These are phyloP conservation scores for Ypsolopha sequella DNA, from an alignment of 2,888 invertebrate genomes.

Conservation along the genomic window DNA sequence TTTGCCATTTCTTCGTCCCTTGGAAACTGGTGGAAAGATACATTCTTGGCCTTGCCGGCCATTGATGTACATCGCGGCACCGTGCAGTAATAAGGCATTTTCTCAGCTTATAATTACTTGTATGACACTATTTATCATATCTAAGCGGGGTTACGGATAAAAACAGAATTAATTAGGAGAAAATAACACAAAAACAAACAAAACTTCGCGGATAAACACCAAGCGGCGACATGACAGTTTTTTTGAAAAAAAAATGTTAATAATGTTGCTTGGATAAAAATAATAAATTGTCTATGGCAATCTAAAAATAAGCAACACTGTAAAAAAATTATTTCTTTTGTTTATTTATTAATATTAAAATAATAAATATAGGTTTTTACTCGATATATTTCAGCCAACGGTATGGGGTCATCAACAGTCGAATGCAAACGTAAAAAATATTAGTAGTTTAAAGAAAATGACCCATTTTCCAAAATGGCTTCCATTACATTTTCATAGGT, in stretches of 20 bases:
- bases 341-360: not conserved
- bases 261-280: constrained; percentile 8
- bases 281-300: too few relatives aligned
- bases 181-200: constrained; percentile 45
- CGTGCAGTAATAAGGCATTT: constrained; percentile 67
- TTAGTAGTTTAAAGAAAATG: too few relatives aligned
- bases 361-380: too few relatives aligned
- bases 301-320: not conserved
- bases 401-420: too few relatives aligned
- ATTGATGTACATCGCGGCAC: constrained; percentile 66
- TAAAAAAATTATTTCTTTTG: not conserved
- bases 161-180: not conserved
- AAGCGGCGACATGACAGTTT: constrained; percentile 49
- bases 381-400: too few relatives aligned
- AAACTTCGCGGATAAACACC: constrained; percentile 54
- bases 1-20: constrained; percentile 49
- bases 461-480: too few relatives aligned
- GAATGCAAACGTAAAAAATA: too few relatives aligned
- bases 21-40: constrained; percentile 64
- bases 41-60: constrained; percentile 68
- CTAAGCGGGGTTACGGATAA: not conserved
- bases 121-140: not conserved
- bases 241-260: constrained; percentile 14
- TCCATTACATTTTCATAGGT: too few relatives aligned
- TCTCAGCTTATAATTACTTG: not conserved